Conservation (phyloP, 1,140 invertebrate genomes). For the Cydia pomonella region DNA sequence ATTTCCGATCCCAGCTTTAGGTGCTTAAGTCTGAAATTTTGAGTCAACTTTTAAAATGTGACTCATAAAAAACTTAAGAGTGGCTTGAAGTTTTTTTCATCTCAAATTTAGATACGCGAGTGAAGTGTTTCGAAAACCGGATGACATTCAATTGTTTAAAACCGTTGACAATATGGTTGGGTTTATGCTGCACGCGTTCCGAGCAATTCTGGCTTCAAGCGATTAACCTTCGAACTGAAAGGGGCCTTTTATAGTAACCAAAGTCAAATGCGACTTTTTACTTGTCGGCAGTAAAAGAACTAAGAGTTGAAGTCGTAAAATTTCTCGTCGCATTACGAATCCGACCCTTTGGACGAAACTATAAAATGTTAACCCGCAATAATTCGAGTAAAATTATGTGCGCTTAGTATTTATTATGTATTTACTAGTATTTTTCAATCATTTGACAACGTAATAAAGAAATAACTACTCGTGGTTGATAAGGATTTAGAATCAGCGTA, state of each 20-base stretch:
- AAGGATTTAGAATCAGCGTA: no score
- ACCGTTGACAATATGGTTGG: conserved; percentile 8
- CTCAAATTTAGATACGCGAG: conserved; percentile 11
- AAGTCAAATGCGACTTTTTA: conserved; percentile 43
- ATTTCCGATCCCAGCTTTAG: conserved; percentile 16
- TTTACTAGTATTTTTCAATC: no score
- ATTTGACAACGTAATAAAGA: no score
- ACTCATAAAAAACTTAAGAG: conserved; percentile 2
- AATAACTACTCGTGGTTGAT: no score
- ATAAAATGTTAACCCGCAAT: conserved; percentile 16
- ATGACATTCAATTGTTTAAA: conserved; percentile 32
- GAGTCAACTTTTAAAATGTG: background rate
- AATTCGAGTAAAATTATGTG: conserved; percentile 1
- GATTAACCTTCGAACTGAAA: conserved; percentile 41
- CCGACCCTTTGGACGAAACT: conserved; percentile 7
- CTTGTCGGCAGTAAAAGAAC: conserved; percentile 38
- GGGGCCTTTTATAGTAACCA: conserved; percentile 35
- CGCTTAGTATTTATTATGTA: background rate
- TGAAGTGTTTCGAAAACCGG: conserved; percentile 25
- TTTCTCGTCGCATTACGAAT: background rate
- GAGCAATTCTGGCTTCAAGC: conserved; percentile 1
- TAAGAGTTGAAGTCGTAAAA: conserved; percentile 46
- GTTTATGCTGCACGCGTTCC: conserved; percentile 16
- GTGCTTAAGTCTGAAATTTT: conserved; percentile 9
- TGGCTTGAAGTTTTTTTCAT: conserved; percentile 5